These are phyloP conservation scores for Sycon ciliatum DNA, from an alignment of 37 sponge, comb jelly and placozoan genomes.

Conservation along the genomic window DNA sequence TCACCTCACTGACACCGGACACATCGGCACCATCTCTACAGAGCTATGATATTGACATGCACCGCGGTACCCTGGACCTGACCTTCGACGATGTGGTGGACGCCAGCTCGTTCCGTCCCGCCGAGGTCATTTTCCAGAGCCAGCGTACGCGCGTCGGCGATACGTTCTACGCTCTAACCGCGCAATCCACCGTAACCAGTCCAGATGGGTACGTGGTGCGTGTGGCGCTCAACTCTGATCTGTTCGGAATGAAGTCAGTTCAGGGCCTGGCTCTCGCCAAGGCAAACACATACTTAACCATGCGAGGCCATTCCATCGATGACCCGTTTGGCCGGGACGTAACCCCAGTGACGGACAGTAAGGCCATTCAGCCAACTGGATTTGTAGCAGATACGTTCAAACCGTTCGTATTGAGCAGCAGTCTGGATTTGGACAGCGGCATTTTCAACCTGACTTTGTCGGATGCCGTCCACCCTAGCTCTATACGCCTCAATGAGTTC, in stretches of 20 bases:
- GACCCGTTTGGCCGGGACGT: slow-evolving; percentile 55
- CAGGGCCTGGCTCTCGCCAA: slow-evolving; percentile 22
- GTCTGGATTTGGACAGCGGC: slow-evolving; percentile 60
- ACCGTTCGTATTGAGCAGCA: slow-evolving; percentile 41
- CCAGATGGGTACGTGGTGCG: slow-evolving; percentile 22
- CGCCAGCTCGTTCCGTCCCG: neutral
- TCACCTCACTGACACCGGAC: slow-evolving; percentile 26
- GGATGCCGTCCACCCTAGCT: slow-evolving; percentile 59
- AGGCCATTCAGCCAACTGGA: slow-evolving; percentile 32
- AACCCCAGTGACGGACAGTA: neutral
- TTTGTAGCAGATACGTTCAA: slow-evolving; percentile 44
- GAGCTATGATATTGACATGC: slow-evolving; percentile 47
- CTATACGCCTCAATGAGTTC: slow-evolving; percentile 48
- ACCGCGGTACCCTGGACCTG: slow-evolving; percentile 38
- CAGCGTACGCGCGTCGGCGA: slow-evolving; percentile 31
- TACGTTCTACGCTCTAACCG: slow-evolving; percentile 31
- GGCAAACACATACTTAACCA: slow-evolving; percentile 42
- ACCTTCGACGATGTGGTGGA: slow-evolving; percentile 71
- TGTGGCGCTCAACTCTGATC: slow-evolving; percentile 37
- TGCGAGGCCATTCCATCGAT: slow-evolving; percentile 32
- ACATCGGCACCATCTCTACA: slow-evolving; percentile 36
- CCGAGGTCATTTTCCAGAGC: slow-evolving; percentile 20
- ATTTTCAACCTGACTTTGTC: slow-evolving; percentile 54
- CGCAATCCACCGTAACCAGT: slow-evolving; percentile 28
- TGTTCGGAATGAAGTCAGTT: slow-evolving; percentile 49